A percentile compares a stretch with the other conserved stretches of the same genome.
Conservation (phyloP, 2,113 vertebrate genomes). For the Pelobates fuscus region DNA sequence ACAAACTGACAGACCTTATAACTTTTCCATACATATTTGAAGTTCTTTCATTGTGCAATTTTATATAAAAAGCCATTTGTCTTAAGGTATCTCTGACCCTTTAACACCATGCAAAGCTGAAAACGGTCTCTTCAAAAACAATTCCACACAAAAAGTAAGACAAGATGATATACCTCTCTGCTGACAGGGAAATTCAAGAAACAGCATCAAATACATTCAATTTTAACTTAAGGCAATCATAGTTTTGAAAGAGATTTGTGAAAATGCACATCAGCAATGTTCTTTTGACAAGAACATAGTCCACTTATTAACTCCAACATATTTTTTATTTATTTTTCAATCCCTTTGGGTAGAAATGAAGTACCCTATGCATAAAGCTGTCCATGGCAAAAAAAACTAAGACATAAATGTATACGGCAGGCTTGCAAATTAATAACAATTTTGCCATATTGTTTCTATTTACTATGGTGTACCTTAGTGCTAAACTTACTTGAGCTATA, state of each 20-base stretch:
- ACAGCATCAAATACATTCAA: constrained; percentile 35
- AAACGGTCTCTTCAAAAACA: not conserved
- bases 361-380: not conserved
- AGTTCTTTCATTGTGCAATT: no score
- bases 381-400: constrained; percentile 38
- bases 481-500: constrained; percentile 9
- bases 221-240: constrained; percentile 38
- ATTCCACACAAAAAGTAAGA: constrained; percentile 1
- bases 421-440: constrained; percentile 34
- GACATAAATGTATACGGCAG: constrained; percentile 34
- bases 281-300: constrained; percentile 51
- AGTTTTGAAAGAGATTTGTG: constrained; percentile 51
- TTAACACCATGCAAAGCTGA: constrained; percentile 1
- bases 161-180: constrained; percentile 17
- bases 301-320: constrained; percentile 28
- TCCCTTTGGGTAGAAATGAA: constrained; percentile 14
- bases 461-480: constrained; percentile 13
- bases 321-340: not conserved
- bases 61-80: no score
- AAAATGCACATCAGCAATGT: constrained; percentile 46
- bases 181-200: constrained; percentile 29
- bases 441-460: not conserved
- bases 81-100: no score
- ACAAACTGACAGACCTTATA: no score
- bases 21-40: no score